A percentile compares a stretch with the other conserved stretches of the same genome.
phyloP scores from a whole-genome alignment of 1,140 invertebrate species.

The Oryctes rhinoceros region DNA sequence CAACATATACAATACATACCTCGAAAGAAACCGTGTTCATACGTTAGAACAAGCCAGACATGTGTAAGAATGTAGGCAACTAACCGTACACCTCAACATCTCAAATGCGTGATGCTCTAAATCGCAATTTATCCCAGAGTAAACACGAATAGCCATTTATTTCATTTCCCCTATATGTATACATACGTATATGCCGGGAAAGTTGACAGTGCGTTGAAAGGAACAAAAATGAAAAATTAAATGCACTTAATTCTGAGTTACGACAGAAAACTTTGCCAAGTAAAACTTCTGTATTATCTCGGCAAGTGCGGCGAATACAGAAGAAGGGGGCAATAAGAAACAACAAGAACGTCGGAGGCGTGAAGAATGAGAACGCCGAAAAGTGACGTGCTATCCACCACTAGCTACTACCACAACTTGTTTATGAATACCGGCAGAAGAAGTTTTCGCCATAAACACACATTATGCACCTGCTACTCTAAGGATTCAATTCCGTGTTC shows the following conservation, averaged over 20 bases:
- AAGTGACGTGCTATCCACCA: background rate
- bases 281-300: slow-evolving; percentile 6
- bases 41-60: too few species aligned
- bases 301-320: background rate
- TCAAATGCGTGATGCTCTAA: background rate
- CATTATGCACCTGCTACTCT: slow-evolving; percentile 4
- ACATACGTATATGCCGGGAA: background rate
- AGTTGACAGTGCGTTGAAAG: slow-evolving; percentile 13
- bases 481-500: background rate
- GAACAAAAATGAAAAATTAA: background rate
- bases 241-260: slow-evolving; percentile 19
- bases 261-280: background rate
- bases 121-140: background rate
- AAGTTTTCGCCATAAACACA: slow-evolving; percentile 10
- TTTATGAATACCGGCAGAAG: background rate
- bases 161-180: background rate
- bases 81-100: too few species aligned
- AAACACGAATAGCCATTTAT: background rate
- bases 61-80: too few species aligned
- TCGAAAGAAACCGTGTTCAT: too few species aligned
- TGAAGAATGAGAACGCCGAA: background rate
- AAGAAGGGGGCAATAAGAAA: background rate
- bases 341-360: background rate
- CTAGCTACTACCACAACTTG: background rate
- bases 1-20: too few species aligned